Evolutionary conservation across 2,888 invertebrate genomes (phyloP), one percentile per base, ranked within the genome.

Genomic region (Melanotus villosus): DNA sequence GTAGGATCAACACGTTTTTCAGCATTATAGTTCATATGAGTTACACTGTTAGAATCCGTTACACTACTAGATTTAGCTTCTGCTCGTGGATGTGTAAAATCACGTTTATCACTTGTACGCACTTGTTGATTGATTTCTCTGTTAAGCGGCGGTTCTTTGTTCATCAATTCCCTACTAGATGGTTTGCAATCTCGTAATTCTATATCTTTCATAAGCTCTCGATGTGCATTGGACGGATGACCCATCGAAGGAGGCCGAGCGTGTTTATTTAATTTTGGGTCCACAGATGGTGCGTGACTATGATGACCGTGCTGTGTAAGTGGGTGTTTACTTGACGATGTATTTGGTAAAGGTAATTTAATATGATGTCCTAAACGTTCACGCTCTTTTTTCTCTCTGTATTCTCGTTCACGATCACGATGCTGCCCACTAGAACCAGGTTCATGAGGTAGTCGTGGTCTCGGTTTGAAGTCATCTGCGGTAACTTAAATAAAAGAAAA

Each of bases 341-440:
- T 50, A 58, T 56, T 65, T 26, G 75, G 65, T 59, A 41, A 45
- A 34, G 50, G 68, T 12, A 71, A 68, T 41, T 72, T 70, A 41
- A 43, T 64, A 68, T 68, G 68, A 58, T 69, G 70, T 23, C 89
- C 89, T 71, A 89, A 84, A 26, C 90, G 85, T 76, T 91, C 91
- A n/a, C 87, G 84, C 62, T 88, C 87, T 52, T 89, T 86, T 78
- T 90, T 90, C 79, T 91, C 91, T 18, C 90, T 85, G 80, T 91
- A 91, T 7, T 90, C 87, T 64, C 89, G 87, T 76, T 89, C 83
- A 23, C 79, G 87, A 79, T 88, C 87, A 63, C 87, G 87, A 82
- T 21, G 86, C 80, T 65, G 85, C 80, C 62, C 84, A 78, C 23
- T 86, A 76, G 64, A 84, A 41, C 67, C 80, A 63, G 67, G 78